phyloP scores from a whole-genome alignment of 2,797 vertebrate genomes.

The Melanotaenia parkinsoni region DNA sequence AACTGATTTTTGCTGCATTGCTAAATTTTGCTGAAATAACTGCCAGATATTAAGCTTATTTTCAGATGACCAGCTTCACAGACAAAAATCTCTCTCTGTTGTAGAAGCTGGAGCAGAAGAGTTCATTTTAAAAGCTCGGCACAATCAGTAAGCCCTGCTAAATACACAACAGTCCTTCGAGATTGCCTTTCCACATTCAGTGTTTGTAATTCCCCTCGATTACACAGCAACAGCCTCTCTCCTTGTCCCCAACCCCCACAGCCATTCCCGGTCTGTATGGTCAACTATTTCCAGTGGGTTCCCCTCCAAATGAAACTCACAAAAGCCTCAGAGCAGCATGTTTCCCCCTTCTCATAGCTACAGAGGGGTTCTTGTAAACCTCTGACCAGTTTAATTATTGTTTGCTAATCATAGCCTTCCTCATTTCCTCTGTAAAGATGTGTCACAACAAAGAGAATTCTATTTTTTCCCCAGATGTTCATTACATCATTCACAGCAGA shows the following conservation, averaged over 20 bases:
- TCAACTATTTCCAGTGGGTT: conserved; percentile 61
- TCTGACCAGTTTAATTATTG: conserved; percentile 36
- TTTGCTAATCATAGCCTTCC: conserved; percentile 38
- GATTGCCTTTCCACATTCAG: conserved; percentile 37
- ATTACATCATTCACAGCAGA: conserved; percentile 21
- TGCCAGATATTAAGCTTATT: conserved; percentile 13
- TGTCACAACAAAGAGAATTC: conserved; percentile 47
- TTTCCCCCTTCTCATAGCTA: conserved; percentile 29
- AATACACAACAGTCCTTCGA: conserved; percentile 52
- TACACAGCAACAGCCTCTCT: conserved; percentile 58
- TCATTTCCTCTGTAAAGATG: conserved; percentile 48
- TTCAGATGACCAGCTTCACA: conserved; percentile 13
- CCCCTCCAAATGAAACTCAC: conserved; percentile 61
- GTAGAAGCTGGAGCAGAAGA: conserved; percentile 8
- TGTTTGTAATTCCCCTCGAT: conserved; percentile 61
- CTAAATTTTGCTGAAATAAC: neutral
- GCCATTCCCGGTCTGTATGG: conserved; percentile 19
- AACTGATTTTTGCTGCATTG: conserved; percentile 6
- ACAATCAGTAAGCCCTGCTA: conserved; percentile 11
- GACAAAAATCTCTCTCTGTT: conserved; percentile 13
- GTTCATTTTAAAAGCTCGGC: conserved; percentile 1
- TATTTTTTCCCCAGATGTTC: conserved; percentile 37
- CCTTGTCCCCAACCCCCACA: conserved; percentile 52
- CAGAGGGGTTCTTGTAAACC: conserved; percentile 45
- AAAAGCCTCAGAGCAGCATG: conserved; percentile 33